phyloP scores from a whole-genome alignment of 2,797 vertebrate genomes.

The Enteromius afrohamiltoni region DNA sequence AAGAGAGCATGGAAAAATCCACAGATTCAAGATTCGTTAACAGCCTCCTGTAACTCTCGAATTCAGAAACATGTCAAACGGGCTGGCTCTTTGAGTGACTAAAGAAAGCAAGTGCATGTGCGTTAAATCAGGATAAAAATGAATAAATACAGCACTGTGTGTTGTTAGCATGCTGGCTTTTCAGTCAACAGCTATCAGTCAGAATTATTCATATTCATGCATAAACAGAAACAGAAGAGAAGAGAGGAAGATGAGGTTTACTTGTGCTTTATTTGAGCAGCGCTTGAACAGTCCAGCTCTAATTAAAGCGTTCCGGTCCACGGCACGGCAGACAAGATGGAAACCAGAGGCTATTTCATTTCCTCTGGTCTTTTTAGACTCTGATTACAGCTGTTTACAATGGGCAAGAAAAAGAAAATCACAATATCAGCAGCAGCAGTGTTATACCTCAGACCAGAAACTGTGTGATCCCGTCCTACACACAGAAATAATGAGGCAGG shows the following conservation, averaged over 20 bases:
- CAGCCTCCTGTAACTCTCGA: background rate
- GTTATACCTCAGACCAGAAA: slow-evolving; percentile 79
- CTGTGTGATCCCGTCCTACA: slow-evolving; percentile 5
- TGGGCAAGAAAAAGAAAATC: slow-evolving; percentile 63
- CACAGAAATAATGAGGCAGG: background rate
- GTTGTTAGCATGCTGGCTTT: background rate
- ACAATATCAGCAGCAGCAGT: slow-evolving; percentile 56
- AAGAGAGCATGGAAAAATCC: background rate
- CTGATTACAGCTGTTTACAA: slow-evolving; percentile 84
- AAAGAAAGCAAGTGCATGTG: background rate
- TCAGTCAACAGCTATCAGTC: background rate
- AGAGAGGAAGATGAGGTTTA: slow-evolving; percentile 54
- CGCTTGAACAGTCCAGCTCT: slow-evolving; percentile 72
- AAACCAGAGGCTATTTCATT: slow-evolving; percentile 69
- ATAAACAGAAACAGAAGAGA: slow-evolving; percentile 15
- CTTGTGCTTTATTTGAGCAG: slow-evolving; percentile 73
- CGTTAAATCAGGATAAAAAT: background rate
- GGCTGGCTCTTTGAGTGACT: background rate
- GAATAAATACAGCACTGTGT: background rate
- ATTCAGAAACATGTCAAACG: background rate
- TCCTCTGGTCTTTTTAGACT: slow-evolving; percentile 73
- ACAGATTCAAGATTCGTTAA: background rate
- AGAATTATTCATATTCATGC: slow-evolving; percentile 14
- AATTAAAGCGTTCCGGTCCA: slow-evolving; percentile 81
- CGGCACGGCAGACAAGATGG: slow-evolving; percentile 71